A percentile compares a stretch with the other conserved stretches of the same genome.
These are phyloP conservation scores for Drosophila setifemur DNA, from an alignment of 1,140 invertebrate species.

Conservation along the genomic window DNA sequence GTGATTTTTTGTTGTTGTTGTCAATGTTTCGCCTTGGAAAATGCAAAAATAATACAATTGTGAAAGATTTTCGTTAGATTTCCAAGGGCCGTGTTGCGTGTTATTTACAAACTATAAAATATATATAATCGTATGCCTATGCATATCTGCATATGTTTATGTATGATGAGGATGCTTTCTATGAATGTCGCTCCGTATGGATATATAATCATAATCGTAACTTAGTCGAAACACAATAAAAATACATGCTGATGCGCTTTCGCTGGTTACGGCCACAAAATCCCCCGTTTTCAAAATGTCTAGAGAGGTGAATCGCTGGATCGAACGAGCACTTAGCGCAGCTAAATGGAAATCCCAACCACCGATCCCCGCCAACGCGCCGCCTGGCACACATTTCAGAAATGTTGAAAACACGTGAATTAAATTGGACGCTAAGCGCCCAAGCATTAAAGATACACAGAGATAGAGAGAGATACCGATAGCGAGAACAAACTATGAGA, in stretches of 20 bases:
- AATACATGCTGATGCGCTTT: slow-evolving; percentile 43
- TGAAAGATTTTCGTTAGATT: slow-evolving; percentile 47
- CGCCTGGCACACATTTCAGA: slow-evolving; percentile 66
- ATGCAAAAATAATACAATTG: slow-evolving; percentile 77
- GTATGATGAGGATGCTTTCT: slow-evolving; percentile 57
- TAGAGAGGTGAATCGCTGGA: slow-evolving; percentile 5
- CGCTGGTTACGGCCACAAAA: slow-evolving; percentile 29
- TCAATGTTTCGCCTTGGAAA: slow-evolving; percentile 59
- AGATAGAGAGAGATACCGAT: slow-evolving; percentile 18
- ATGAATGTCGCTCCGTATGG: slow-evolving; percentile 47
- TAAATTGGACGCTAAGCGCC: slow-evolving; percentile 60
- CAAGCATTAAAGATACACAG: slow-evolving; percentile 47
- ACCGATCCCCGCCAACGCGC: neutral
- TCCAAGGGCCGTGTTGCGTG: slow-evolving; percentile 53
- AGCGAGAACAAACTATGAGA: slow-evolving; percentile 60
- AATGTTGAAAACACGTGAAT: slow-evolving; percentile 71
- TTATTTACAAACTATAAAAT: slow-evolving; percentile 73
- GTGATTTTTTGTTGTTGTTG: slow-evolving; percentile 3
- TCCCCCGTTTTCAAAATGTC: slow-evolving; percentile 9
- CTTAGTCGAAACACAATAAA: slow-evolving; percentile 55
- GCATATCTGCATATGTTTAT: slow-evolving; percentile 47
- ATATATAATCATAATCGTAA: slow-evolving; percentile 34
- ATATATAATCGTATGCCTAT: slow-evolving; percentile 48
- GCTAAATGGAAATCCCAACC: slow-evolving; percentile 30
- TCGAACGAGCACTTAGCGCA: slow-evolving; percentile 36